A percentile compares a stretch with the other conserved stretches of the same genome.
These are phyloP conservation scores for Venustoraphidia nigricollis DNA, from an alignment of 2,888 invertebrate species.

Conservation along the genomic window DNA sequence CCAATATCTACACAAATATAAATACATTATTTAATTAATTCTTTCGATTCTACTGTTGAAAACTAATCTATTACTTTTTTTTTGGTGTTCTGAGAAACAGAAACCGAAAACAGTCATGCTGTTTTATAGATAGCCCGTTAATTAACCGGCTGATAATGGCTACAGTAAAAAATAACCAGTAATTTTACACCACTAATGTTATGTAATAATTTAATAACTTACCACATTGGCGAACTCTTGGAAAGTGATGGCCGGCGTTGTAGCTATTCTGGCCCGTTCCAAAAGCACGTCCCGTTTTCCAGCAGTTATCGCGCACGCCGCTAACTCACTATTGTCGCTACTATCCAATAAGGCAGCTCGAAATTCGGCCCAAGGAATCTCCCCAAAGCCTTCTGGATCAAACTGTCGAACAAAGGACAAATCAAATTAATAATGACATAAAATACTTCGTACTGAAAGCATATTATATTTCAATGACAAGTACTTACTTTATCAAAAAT, in stretches of 20 bases:
- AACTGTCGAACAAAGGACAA: constrained; percentile 38
- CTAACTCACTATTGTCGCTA: constrained; percentile 24
- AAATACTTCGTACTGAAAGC: background rate
- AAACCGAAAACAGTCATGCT: no score
- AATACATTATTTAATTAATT: no score
- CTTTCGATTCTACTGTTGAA: no score
- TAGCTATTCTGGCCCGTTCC: constrained; percentile 55
- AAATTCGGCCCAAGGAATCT: constrained; percentile 79
- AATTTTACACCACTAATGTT: no score
- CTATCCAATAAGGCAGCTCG: constrained; percentile 46
- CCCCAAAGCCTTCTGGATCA: constrained; percentile 86
- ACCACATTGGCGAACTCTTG: constrained; percentile 93
- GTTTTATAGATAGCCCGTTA: no score
- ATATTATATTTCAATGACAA: background rate
- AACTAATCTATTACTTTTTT: no score
- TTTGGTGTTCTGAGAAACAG: no score
- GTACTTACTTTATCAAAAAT: constrained; percentile 66
- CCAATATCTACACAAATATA: no score
- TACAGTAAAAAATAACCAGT: no score
- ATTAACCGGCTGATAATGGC: no score
- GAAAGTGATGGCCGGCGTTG: constrained; percentile 69
- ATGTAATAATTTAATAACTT: constrained; percentile 30
- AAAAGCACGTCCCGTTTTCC: constrained; percentile 40
- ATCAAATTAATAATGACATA: constrained; percentile 7
- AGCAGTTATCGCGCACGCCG: constrained; percentile 15